Evolutionary conservation across 2,113 vertebrate genomes (phyloP), one percentile per base, ranked within the genome.

Genomic region (Terrapene triunguis): DNA sequence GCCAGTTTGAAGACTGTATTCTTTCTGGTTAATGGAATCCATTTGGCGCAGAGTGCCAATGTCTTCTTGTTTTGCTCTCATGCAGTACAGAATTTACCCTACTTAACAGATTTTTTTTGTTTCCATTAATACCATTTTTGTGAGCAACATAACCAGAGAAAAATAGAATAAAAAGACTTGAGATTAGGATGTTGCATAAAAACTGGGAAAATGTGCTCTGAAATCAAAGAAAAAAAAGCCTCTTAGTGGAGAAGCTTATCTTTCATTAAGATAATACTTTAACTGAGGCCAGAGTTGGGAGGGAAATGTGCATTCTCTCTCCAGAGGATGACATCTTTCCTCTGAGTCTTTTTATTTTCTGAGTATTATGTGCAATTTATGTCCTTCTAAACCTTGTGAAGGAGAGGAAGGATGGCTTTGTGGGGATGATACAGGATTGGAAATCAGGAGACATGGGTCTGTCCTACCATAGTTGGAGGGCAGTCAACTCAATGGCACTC

Each of bases 1-100:
- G 76, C 82, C 91, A 95, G 84, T 93, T 96, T 94, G 92, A 97
- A 97, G 90, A 96, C 89, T 96, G 72, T 84, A 62, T 85, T 97
- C 91, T 90, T 98, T 98, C 97, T 96, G 96, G 89, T 95, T 97
- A 97, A 97, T 84, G 94, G 76, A 98, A 97, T 94, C 96, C 48
- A 95, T 94, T 96, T 96, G 86, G 90, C 95, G 44, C 88, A 91
- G 81, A 55, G 59, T 94, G 69, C 89, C 88, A 95, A 82, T 90
- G 90, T 55, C 87, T 96, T 94, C 96, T 97, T 91, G 95, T 92
- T 94, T 96, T 81, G 87, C 95, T 85, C 87, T 95, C 53, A 72
- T 95, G 83, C 84, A 92, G 92, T 38, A 87, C 42, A 97, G 65
- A 72, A 85, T 94, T 93, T 93, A 88, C 91, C 84, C 92, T 92